Conservation (phyloP, 64 coral and sea anemone genomes). For the Pocillopora verrucosa region DNA sequence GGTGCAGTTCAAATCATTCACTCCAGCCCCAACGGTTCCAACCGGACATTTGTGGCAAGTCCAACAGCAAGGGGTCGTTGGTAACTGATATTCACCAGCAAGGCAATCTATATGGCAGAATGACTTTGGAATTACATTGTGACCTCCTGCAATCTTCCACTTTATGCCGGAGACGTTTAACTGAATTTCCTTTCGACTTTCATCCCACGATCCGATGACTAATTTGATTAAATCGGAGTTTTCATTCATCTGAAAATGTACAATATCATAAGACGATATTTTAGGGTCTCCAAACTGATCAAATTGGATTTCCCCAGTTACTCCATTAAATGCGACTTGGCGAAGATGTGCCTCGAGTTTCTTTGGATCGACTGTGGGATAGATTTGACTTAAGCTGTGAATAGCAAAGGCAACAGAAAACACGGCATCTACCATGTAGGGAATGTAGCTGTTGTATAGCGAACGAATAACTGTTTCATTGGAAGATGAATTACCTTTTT, state of each 20-base stretch:
- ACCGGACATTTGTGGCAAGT: constrained; percentile 15
- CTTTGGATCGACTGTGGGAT: not conserved
- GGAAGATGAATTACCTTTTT: not conserved
- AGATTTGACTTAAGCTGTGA: not conserved
- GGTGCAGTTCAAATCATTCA: constrained; percentile 1
- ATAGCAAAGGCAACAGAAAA: constrained; percentile 14
- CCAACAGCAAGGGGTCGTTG: constrained; percentile 23
- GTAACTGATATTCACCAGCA: not conserved
- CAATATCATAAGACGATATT: constrained; percentile 34
- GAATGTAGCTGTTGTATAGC: constrained; percentile 1
- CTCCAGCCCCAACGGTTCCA: not conserved
- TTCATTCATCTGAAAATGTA: constrained; percentile 1
- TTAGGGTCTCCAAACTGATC: constrained; percentile 22
- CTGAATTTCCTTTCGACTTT: not conserved
- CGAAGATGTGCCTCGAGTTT: not conserved
- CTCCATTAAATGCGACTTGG: not conserved
- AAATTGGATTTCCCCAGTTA: constrained; percentile 21
- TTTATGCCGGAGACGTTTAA: not conserved
- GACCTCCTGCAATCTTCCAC: not conserved
- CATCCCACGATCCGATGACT: constrained; percentile 7
- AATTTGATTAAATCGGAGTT: not conserved
- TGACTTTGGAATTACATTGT: not conserved
- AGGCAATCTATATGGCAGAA: constrained; percentile 10
- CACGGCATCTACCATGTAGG: constrained; percentile 26
- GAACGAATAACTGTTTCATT: not conserved